Evolutionary conservation across 2,113 vertebrate genomes (phyloP), one percentile per base, ranked within the genome.

Genomic region (Silurus meridionalis): DNA sequence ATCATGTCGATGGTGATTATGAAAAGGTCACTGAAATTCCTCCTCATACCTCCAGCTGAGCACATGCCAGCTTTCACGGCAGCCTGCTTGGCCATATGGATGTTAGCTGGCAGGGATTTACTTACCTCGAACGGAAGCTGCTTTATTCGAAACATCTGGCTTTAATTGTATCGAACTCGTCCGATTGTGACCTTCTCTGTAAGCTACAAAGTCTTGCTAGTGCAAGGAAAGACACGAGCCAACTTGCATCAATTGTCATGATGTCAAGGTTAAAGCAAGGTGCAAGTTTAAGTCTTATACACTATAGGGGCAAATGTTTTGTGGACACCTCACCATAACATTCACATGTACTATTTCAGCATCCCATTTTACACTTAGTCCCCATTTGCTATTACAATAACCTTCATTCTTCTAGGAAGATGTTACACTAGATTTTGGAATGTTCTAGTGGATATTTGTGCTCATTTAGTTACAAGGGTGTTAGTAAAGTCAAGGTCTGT

Each of bases 11-110:
- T 72, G 17, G 28, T 86, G 80, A 86, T 83, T 52, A 53, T 50
- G 50, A 86, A 72, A 82, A 77, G 85, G 69, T 66, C 85, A 64
- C 60, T 50, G 50, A 83, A 72, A 75, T 74, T 60, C 58, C 11
- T 57, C 37, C 25, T 82, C 53, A 15, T 50, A 85, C 84, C 64
- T 85, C 72, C 77, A 85, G 84, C 53, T 13, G 85, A 58, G 63
- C 67, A 60, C 58, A 63, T 55, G 67, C 79, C 67, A 25, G 83
- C 90, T 93, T 92, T 91, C 92, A 91, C 91, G 91, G 92, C 75
- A 82, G 63, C 81, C 85, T 88, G 90, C 88, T 90, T 25, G 63
- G 75, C 84, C 84, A 69, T 85, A 85, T 80, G 84, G 84, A 80
- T 85, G 61, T 67, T 80, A 37, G 75, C 69, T 80, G 84, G 71